Base-by-base conservation (phyloP, 2,888 invertebrate genomes). In the Cheilosia vulpina region DNA sequence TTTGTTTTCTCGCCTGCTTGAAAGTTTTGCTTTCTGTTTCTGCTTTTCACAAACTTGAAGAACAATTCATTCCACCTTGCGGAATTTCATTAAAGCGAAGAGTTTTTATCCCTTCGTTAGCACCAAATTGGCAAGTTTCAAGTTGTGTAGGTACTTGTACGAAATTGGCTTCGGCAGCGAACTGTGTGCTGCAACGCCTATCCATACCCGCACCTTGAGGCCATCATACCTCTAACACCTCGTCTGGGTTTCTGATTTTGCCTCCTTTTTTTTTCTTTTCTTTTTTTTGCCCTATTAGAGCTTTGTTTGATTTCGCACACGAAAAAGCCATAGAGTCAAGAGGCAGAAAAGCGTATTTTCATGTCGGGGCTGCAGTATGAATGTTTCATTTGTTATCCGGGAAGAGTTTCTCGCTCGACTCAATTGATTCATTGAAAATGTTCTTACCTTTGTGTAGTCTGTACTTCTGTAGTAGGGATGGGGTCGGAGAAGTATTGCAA, bases 101-200 rank as follows among this genome's bases (percentile, higher is more conserved):
- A 81, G 72, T 77, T 81, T 81, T 81, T 77, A 68, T 81, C 62
- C 81, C 85, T 63, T 77, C 81, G 68, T 77, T 81, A 81, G 81
- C 68, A 81, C 81, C 81, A 77, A 85, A 80, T 85, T 85, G 80
- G 76, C 72, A 85, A 85, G 85, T 85, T 85, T 85, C 68, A 77
- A 85, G 81, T 85, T 72, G 76, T 81, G 77, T 38, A 38, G 38
- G 13, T 73, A 81, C 81, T 80, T 80, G 27, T 65, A 47, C n/a
- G 66, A 57, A 80, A 79, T 83, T 83, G 72, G 78, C 72, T 73
- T 17, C 6, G 57, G 41, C 62, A 53, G n/a, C 38, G 73, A 11
- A 66, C 31, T 17, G 11, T 38, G 60, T n/a, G 43, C 19, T 43
- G 31, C 52, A 53, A 9, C 50, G 4, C 62, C 38, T 60, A 17